Evolutionary conservation across 2,797 vertebrate species (phyloP), one percentile per base, ranked within the genome.

Genomic region (Pseudochaenichthys georgianus): DNA sequence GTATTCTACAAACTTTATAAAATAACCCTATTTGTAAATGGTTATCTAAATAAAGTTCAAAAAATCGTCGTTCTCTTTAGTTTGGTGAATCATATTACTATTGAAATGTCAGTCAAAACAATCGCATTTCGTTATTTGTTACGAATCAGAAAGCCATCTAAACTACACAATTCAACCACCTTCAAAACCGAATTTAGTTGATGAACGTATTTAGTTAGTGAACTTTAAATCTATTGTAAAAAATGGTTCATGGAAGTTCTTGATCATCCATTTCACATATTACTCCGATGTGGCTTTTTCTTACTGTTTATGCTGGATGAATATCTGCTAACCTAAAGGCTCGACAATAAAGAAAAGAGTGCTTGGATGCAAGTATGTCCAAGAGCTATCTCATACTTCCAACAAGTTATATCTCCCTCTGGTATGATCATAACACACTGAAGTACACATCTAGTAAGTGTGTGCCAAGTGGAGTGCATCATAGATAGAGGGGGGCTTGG

Each of bases 381-480:
- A 61, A 60, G 46, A 57, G 38, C 23, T 70, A 13, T 53, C 19
- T 34, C 15, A 59, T 34, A 43, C 46, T 57, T 52, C 15, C 64
- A 38, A 45, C 47, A 46, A 65, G 43, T 67, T n/a, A 21, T 65
- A 69, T 54, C 38, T 71, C 64, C 73, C 70, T 60, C n/a, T 28
- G 61, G 55, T 63, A 50, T 38, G 48, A 59, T 61, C 63, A 68
- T 69, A 67, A 81, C 7, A 74, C 38, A 70, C 71, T 61, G 11
- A 72, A 78, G 67, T 75, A 70, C 55, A 54, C 21, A 19, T 73
- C 21, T 23, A 48, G 51, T 45, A 68, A 63, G 59, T 77, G 51
- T 50, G 72, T 69, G 75, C 47, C 77, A 63, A 84, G 73, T 77
- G 1, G n/a, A 74, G 70, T 57, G 8, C 41, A 75, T 75, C 70